phyloP scores from a whole-genome alignment of 2,113 vertebrate species.

The Vimba vimba region DNA sequence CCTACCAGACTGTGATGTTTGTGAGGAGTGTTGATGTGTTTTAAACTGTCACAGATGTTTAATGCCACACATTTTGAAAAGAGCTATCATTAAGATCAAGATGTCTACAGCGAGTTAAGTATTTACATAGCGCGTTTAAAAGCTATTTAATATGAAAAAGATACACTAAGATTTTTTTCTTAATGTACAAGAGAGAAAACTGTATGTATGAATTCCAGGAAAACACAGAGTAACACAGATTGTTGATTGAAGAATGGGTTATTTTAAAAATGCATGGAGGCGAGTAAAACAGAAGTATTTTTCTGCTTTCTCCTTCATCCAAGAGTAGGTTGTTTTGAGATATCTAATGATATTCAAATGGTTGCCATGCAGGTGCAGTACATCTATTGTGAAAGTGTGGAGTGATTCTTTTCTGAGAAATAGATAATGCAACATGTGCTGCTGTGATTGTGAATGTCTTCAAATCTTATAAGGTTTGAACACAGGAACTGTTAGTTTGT shows the following conservation, averaged over 20 bases:
- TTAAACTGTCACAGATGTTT: neutral
- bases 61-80: neutral
- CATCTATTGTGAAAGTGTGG: neutral
- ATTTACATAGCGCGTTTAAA: neutral
- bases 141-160: neutral
- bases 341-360: neutral
- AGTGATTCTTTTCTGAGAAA: neutral
- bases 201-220: neutral
- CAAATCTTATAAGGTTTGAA: neutral
- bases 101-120: neutral
- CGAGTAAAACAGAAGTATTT: neutral
- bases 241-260: neutral
- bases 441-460: neutral
- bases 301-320: neutral
- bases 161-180: too few relatives aligned
- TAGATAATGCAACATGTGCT: neutral
- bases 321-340: neutral
- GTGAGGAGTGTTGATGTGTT: neutral
- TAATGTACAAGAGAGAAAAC: too few relatives aligned
- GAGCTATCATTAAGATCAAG: neutral
- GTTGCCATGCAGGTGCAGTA: neutral
- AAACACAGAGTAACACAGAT: too few relatives aligned
- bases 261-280: slow-evolving; percentile 13
- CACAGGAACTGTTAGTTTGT: neutral
- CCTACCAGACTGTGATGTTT: too few relatives aligned